Evolutionary conservation across 2,888 invertebrate genomes (phyloP).

Genomic region (Limnephilus rhombicus): DNA sequence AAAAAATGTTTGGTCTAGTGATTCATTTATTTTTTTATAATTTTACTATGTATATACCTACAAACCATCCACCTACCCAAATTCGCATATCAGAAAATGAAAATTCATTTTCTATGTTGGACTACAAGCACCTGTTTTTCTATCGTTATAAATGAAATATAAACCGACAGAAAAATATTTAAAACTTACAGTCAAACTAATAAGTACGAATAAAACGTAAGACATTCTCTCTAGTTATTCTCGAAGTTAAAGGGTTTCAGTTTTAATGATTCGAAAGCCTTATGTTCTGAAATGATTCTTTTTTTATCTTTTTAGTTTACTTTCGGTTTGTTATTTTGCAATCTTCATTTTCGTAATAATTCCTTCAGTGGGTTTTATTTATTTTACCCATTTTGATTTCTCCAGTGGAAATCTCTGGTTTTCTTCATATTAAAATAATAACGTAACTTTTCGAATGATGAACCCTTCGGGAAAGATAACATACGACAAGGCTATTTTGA

Average conservation of each 20-base stretch:
- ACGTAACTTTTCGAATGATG: background rate
- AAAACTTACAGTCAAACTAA: too few relatives aligned
- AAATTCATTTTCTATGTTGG: too few relatives aligned
- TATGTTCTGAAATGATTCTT: background rate
- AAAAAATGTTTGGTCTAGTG: too few relatives aligned
- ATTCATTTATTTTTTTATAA: too few relatives aligned
- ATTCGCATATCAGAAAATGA: too few relatives aligned
- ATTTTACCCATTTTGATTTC: background rate
- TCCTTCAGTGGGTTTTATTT: background rate
- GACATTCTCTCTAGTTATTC: background rate
- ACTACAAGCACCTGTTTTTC: too few relatives aligned
- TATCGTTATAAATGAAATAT: too few relatives aligned
- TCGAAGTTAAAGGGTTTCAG: background rate
- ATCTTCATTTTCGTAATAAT: background rate
- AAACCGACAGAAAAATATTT: too few relatives aligned
- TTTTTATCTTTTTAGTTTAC: background rate
- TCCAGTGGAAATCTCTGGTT: background rate
- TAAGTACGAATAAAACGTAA: too few relatives aligned
- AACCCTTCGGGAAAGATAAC: background rate
- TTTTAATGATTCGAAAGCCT: background rate
- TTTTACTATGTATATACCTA: too few relatives aligned
- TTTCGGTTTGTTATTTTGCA: background rate
- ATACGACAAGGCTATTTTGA: background rate
- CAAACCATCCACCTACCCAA: too few relatives aligned
- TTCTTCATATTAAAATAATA: background rate